Conservation (phyloP, 2,113 vertebrate genomes). For the Fregata magnificens region DNA sequence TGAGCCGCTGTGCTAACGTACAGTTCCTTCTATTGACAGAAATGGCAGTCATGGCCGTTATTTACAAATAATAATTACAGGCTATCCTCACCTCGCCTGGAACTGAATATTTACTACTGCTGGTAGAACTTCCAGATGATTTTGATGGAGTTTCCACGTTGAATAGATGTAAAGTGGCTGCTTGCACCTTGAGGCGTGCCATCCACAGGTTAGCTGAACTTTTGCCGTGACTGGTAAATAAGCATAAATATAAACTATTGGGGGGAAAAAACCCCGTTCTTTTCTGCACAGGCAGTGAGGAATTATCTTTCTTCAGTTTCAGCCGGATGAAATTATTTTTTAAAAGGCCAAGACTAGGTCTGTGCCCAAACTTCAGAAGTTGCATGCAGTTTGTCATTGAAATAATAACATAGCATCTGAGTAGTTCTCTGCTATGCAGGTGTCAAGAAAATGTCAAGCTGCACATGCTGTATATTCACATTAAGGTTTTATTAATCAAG, state of each 20-base stretch:
- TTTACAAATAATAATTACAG: not conserved
- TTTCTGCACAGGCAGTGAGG: not conserved
- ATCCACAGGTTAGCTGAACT: not conserved
- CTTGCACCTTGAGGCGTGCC: not conserved
- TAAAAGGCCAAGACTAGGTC: not conserved
- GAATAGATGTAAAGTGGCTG: rapidly evolving
- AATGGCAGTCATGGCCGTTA: not conserved
- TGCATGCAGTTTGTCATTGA: not conserved
- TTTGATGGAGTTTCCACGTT: not conserved
- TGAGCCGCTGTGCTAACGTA: not conserved
- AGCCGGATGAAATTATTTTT: not conserved
- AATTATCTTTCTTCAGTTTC: rapidly evolving
- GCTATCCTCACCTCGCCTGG: too few relatives aligned
- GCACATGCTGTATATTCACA: not conserved
- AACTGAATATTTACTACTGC: rapidly evolving
- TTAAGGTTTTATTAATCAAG: not conserved
- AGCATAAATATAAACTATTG: rapidly evolving
- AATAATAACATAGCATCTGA: not conserved
- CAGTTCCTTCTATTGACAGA: not conserved
- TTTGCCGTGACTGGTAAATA: not conserved
- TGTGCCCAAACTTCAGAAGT: not conserved
- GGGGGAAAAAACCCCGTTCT: not conserved
- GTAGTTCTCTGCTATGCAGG: not conserved
- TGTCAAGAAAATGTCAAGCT: not conserved
- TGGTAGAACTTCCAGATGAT: not conserved